phyloP scores from a whole-genome alignment of 92 coral and sea anemone genomes.

The Phymanthus crucifer region DNA sequence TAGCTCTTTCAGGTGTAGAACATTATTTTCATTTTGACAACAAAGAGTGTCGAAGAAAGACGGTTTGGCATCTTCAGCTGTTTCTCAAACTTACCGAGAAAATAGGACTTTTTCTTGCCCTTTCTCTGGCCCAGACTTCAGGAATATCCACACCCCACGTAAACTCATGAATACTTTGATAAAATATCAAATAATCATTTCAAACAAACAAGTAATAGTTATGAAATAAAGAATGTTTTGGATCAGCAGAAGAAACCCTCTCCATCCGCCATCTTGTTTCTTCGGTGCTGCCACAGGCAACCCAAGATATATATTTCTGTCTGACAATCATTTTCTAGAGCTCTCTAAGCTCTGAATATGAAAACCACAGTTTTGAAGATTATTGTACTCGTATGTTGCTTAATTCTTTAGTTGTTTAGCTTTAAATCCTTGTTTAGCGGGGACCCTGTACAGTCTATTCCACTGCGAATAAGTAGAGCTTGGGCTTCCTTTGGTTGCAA shows the following conservation, averaged over 20 bases:
- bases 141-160: constrained; percentile 82
- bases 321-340: too few relatives aligned
- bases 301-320: background rate
- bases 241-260: background rate
- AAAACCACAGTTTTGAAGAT: too few relatives aligned
- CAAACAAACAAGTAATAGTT: background rate
- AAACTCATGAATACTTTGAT: constrained; percentile 66
- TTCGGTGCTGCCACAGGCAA: background rate
- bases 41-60: background rate
- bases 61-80: background rate
- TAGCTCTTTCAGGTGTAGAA: background rate
- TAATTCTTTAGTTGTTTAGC: too few relatives aligned
- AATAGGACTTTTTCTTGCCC: constrained; percentile 63
- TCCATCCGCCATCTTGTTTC: constrained; percentile 66
- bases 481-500: background rate
- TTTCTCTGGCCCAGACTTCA: constrained; percentile 40
- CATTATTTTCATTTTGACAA: background rate
- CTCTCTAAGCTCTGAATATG: too few relatives aligned
- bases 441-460: too few relatives aligned
- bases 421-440: too few relatives aligned
- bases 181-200: background rate
- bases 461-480: too few relatives aligned
- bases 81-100: constrained; percentile 65
- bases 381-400: too few relatives aligned
- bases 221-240: background rate